Evolutionary conservation across 1,140 invertebrate species (phyloP), one percentile per base, ranked within the genome.

Genomic region (Campoletis sonorensis): DNA sequence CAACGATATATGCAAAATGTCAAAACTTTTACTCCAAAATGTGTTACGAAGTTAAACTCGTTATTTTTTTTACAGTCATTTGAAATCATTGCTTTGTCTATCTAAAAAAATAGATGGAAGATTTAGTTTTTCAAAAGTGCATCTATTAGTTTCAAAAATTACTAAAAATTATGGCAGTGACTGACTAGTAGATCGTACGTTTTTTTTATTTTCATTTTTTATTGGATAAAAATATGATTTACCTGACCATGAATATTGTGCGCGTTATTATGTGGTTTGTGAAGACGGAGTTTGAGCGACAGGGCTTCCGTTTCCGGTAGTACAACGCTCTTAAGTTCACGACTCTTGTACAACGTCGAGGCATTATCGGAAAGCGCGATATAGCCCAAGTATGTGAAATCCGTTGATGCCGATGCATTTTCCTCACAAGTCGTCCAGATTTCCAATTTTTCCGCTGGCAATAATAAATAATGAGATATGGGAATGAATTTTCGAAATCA

Each of bases 261-360:
- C 79, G 93, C 92, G 89, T 96, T 97, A 76, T 91, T 90, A 90
- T 98, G 96, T 84, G 97, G 97, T 87, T 95, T 95, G 79, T 97
- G 95, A 5, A 99, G 93, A 77, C 96, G 94, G 11, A 99, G 91
- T 89, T 98, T 98, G 0, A 99, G 92, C 89, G 96, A 98, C 5
- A 94, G 93, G 0, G 96, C 97, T 37, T 95, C 93, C 10, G 96
- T 96, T 80, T 96, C 92, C 84, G 95, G 94, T 18, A 97, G 94
- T 64, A 96, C 95, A 11, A 97, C 96, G 61, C 96, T 97, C 91
- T 98, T 97, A 0, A 98, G 92, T 89, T 98, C 97, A 67, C 97
- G 92, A 37, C 96, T 97, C 90, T 97, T 97, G 88, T 95, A 97
- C 82, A 95, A 94, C 0, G 96, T 96, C 82, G 94, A 94, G 82